Evolutionary conservation across 2,888 invertebrate genomes (phyloP), one percentile per base, ranked within the genome.

Genomic region (Apoda limacodes): DNA sequence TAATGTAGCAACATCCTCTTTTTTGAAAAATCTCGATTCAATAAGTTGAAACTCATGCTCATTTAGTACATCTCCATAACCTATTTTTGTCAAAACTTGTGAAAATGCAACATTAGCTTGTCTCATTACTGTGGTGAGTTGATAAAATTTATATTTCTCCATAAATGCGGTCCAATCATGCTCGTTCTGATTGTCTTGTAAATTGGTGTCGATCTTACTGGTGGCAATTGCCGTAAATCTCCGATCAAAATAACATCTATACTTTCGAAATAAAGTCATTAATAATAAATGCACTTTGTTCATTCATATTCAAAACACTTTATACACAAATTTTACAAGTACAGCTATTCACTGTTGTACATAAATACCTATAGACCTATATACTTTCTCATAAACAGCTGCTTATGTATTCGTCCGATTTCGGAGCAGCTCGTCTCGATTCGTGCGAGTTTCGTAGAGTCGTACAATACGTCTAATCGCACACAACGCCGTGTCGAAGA

Each of bases 201-300:
- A 12, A 47, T 45, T 20, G 45, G 50, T 28, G 54, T 59, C 5
- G 47, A 33, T 30, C 43, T 37, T 30, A 54, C 53, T 32, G 52
- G 52, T 13, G 51, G 52, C 26, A 43, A 30, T 32, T 48, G 35
- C 34, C 43, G 39, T 43, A 58, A 44, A 39, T 45, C 47, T 28
- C 43, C 44, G 22, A 43, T 42, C 5, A 48, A 38, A 39, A 46
- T 45, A 22, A 45, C 30, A 28, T 47, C 41, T 35, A 46, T 26
- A 10, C 47, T 28, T 17, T 43, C 46, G 24, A 47, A 46, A 30
- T 32, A n/a, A n/a, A n/a, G n/a, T n/a, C n/a, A n/a, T n/a, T n/a
- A n/a, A n/a, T n/a, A n/a, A n/a, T n/a, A n/a, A n/a, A n/a, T n/a
- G n/a, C n/a, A n/a, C n/a, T n/a, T n/a, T n/a, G n/a, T n/a, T n/a